Percentiles rank a stretch among this genome's conserved stretches.
phyloP scores from a whole-genome alignment of 2,113 vertebrate species.

The Nibea coibor region DNA sequence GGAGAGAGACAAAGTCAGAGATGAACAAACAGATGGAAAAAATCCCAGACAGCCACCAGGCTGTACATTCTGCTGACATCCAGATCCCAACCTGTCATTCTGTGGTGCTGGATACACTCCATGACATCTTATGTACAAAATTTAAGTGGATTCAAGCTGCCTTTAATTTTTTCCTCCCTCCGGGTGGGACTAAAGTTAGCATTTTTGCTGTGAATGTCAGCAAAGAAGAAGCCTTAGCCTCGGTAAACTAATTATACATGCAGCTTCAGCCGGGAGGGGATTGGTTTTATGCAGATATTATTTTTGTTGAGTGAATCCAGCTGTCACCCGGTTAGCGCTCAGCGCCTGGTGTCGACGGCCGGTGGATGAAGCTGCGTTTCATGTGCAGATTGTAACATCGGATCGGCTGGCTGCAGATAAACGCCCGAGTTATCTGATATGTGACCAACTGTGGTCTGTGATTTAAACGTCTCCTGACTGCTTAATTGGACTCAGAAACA shows the following conservation, averaged over 20 bases:
- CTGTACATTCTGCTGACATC: conserved; percentile 48
- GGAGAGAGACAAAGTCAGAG: conserved; percentile 24
- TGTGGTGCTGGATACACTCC: conserved; percentile 29
- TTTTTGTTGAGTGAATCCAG: background rate
- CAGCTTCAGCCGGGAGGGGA: conserved; percentile 5
- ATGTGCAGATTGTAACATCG: no score
- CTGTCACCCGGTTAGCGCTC: background rate
- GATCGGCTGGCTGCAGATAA: background rate
- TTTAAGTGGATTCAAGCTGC: conserved; percentile 49
- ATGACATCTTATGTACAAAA: conserved; percentile 36
- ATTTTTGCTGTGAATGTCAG: conserved; percentile 26
- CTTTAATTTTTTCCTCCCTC: background rate
- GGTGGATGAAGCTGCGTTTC: background rate
- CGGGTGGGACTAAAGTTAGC: conserved; percentile 27
- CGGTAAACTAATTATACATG: conserved; percentile 36
- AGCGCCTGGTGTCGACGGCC: background rate
- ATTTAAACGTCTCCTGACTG: background rate
- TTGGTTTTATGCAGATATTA: background rate
- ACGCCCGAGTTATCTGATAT: no score
- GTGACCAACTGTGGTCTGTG: no score
- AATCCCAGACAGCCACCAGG: conserved; percentile 40
- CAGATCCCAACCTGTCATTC: conserved; percentile 28
- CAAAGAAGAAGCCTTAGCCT: background rate
- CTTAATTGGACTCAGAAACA: background rate
- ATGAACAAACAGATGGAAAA: conserved; percentile 43